phyloP scores from a whole-genome alignment of 2,888 invertebrate genomes.

The Volucella zonaria region DNA sequence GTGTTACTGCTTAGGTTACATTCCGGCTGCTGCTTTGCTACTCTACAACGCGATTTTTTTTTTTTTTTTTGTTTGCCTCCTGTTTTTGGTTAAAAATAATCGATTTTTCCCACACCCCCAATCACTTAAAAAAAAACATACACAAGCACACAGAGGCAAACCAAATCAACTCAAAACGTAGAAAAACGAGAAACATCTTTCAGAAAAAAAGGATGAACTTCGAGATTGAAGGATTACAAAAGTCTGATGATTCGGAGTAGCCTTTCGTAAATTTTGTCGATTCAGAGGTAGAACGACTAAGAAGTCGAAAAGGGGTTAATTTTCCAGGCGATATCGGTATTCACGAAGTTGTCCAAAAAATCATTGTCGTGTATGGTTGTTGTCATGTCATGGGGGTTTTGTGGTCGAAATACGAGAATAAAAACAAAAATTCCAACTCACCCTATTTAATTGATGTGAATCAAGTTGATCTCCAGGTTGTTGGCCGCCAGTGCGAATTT shows the following conservation, averaged over 20 bases:
- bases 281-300: not conserved
- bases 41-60: constrained; percentile 25
- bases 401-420: not conserved
- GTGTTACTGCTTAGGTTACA: constrained; percentile 45
- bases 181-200: constrained; percentile 24
- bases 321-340: not conserved
- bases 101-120: constrained; percentile 79
- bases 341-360: too few relatives aligned
- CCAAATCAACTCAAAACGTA: not conserved
- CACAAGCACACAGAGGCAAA: constrained; percentile 52
- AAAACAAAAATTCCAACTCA: constrained; percentile 76
- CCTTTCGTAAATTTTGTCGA: not conserved
- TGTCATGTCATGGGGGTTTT: not conserved
- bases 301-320: not conserved
- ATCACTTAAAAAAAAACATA: not conserved
- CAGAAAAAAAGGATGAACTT: constrained; percentile 41
- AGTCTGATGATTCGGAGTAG: not conserved
- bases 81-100: constrained; percentile 78
- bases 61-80: constrained; percentile 3
- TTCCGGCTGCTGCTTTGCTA: constrained; percentile 51
- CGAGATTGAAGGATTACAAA: not conserved
- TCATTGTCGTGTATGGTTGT: too few relatives aligned
- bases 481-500: constrained; percentile 82
- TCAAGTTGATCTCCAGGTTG: constrained; percentile 80
- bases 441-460: constrained; percentile 81